Base-by-base conservation (phyloP, 2,113 vertebrate genomes). In the Scolopax mira region DNA sequence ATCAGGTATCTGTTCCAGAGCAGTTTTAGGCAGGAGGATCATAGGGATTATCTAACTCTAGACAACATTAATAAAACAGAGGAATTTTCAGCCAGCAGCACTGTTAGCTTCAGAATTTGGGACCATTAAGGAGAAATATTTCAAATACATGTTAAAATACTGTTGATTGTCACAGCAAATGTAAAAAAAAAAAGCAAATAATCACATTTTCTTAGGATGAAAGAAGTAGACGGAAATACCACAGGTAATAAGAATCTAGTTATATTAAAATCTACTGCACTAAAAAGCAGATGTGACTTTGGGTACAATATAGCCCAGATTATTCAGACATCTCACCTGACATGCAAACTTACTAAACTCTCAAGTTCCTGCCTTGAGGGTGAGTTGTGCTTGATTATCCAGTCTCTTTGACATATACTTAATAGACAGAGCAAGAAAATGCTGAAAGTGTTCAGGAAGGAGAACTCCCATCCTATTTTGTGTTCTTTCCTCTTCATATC, bases 1-100 rank as follows among this genome's bases (percentile, higher is more conserved):
- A 97, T 92, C 90, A 86, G 46, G 65, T 92, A 54, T 86, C 70
- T 77, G 28, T 94, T 97, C 83, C 94, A 57, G 79, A 92, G 41
- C 54, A 71, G 25, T 85, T 87, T 91, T 13, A 91, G 33, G 39
- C 35, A 84, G 69, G 35, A 57, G 39, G 69, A 74, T 94, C 48
- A 75, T 7, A 88, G 35, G 77, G 84, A 95, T 95, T 96, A 92
- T 58, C 79, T 74, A 57, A 49, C 52, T 95, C 71, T 52, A 88
- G 28, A 70, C 73, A 95, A 75, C 64, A 78, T 95, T 83, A 94
- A 72, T 73, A 94, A 94, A 74, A 55, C 27, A 89, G 87, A 91
- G 69, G 65, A 67, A 28, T 62, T 88, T 82, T 92, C 55, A 64
- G 28, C 67, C 94, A 88, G 66, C 57, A 90, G 48, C n/a, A 72